A percentile compares a stretch with the other conserved stretches of the same genome.
phyloP scores from a whole-genome alignment of 30 jellyfish, hydroid and myxozoan genomes.

The Cassiopea xamachana region DNA sequence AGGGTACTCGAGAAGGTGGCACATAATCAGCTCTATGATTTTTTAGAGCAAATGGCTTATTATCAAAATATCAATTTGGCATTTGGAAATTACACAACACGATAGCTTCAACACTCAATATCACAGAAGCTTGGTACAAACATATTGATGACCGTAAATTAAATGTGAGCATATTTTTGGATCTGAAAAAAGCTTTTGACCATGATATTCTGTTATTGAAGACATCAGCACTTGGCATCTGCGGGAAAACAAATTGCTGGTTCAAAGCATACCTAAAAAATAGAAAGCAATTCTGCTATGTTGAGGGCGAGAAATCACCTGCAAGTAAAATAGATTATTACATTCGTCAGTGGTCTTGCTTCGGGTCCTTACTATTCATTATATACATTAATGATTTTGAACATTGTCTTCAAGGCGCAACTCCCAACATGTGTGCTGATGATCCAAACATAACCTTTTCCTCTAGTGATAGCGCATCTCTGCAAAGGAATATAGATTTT shows the following conservation, averaged over 20 bases:
- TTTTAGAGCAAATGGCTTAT: background rate
- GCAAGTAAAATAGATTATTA: background rate
- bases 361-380: slow-evolving; percentile 14
- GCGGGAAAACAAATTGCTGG: slow-evolving; percentile 18
- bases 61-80: slow-evolving; percentile 36
- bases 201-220: slow-evolving; percentile 29
- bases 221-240: slow-evolving; percentile 18
- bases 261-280: slow-evolving; percentile 35
- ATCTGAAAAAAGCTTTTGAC: slow-evolving; percentile 27
- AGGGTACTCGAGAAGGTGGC: slow-evolving; percentile 31
- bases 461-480: slow-evolving; percentile 11
- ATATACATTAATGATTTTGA: slow-evolving; percentile 19
- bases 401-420: slow-evolving; percentile 13
- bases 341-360: slow-evolving; percentile 51
- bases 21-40: slow-evolving; percentile 64
- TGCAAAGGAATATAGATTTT: background rate
- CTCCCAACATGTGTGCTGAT: background rate
- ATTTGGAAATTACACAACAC: slow-evolving; percentile 39
- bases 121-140: slow-evolving; percentile 28
- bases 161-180: slow-evolving; percentile 35
- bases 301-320: background rate
- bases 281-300: slow-evolving; percentile 12
- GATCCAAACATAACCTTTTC: slow-evolving; percentile 1
- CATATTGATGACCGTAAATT: slow-evolving; percentile 30
- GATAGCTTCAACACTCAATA: slow-evolving; percentile 28